Evolutionary conservation across 2,888 invertebrate genomes (phyloP), one percentile per base, ranked within the genome.

Genomic region (Hirtodrosophila histrioides): DNA sequence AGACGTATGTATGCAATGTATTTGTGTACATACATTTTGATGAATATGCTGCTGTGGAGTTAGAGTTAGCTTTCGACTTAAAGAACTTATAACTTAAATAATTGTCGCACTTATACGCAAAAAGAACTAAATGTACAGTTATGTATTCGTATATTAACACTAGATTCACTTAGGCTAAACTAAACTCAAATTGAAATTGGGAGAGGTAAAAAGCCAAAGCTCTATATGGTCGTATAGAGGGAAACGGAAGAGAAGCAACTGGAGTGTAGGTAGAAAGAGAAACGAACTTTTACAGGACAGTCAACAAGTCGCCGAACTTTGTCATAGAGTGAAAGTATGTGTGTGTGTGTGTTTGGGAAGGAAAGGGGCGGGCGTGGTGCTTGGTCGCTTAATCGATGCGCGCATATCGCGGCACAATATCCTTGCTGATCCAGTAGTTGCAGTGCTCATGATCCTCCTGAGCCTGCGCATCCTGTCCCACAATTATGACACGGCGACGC

Each of bases 341-440:
- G 36, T 31, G 11, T 31, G 24, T 12, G 7, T 4, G 31, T 39
- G 10, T 11, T 17, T 40, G 8, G 29, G 29, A 5, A 5, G 24
- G 9, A 33, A 33, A 31, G 27, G 9, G 24, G 46, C 31, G 10
- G 29, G 31, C 44, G 44, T 33, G 46, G 36, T 67, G 31, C 41
- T 46, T 36, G 46, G 36, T 67, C n/a, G 37, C 68, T 93, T 95
- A 96, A 92, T 96, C 96, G 74, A 95, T 91, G 88, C 95, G 95
- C 65, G 95, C 96, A 90, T 95, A 95, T 66, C 93, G 93, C 54
- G 95, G 95, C 60, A 96, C 96, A 71, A 96, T 93, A 86, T 95
- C 94, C 75, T 95, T 94, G 29, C 93, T 93, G 76, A 95, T 95
- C 94, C 97, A 96, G 87, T 95, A 94, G 78, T 95, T 95, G 91